Evolutionary conservation across 2,113 vertebrate genomes (phyloP).

Genomic region (Oreocharis arfaki): DNA sequence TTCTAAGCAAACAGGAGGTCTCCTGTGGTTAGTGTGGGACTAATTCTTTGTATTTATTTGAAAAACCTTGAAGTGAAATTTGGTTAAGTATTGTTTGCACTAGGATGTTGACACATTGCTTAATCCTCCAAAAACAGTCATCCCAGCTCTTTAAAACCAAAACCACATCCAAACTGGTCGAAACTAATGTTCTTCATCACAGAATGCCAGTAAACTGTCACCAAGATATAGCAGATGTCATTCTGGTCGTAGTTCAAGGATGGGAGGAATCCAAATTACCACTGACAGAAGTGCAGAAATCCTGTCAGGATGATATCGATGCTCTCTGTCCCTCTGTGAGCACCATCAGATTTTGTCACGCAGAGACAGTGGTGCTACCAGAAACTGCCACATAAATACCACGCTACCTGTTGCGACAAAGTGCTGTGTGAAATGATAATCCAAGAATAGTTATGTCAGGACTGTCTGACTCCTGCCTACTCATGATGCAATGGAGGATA

Average conservation of each 20-base stretch:
- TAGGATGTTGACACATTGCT: not conserved
- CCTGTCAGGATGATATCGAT: fast-evolving
- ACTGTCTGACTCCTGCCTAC: not conserved
- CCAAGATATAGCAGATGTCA: not conserved
- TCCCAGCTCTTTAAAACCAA: not conserved
- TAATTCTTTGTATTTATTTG: not conserved
- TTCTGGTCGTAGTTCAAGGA: not conserved
- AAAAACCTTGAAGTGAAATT: not conserved
- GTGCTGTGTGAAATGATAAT: not conserved
- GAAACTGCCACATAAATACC: not conserved
- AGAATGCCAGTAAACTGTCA: not conserved
- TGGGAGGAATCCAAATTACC: not conserved
- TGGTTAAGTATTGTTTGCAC: not conserved
- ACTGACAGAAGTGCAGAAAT: not conserved
- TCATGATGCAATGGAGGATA: not conserved
- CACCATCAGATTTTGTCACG: not conserved
- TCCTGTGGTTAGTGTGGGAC: not conserved
- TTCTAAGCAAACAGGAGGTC: not conserved
- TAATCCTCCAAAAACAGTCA: not conserved
- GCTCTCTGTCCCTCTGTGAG: not conserved
- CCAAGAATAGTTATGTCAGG: not conserved
- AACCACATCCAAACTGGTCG: not conserved
- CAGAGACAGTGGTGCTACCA: not conserved
- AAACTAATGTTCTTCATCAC: not conserved
- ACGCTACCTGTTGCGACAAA: not conserved